Evolutionary conservation across 2,888 invertebrate species (phyloP), one percentile per base, ranked within the genome.

Genomic region (Caenorhabditis auriculariae): DNA sequence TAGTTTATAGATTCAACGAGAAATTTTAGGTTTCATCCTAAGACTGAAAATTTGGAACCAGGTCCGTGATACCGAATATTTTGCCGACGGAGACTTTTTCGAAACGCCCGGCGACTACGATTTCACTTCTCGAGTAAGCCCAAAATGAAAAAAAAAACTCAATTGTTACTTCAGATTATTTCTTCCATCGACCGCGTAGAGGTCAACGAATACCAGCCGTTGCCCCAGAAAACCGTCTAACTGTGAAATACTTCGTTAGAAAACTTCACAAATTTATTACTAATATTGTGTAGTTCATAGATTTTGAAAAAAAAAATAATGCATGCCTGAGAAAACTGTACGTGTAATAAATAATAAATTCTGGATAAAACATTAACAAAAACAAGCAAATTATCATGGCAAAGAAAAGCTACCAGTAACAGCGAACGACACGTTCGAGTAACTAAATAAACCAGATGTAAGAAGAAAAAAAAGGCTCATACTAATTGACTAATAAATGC

Each of bases 41-140:
- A 68, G 60, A 43, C 27, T 75, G 23, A 67, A 67, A 41, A 39
- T 76, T 43, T 72, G 72, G 69, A 68, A 69, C 54, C 75, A 75
- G 44, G 76, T 77, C 28, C 72, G 66, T 15, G 66, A 70, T 27
- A 59, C 66, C 28, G 75, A 75, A 44, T 64, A 63, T 42, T 78
- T 51, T 45, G 66, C 75, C 32, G 78, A 78, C 56, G 75, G 69
- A n/a, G 75, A 76, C 44, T 76, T 72, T 58, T 78, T 77, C 56
- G 72, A 77, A 37, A 75, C 75, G 19, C 76, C 78, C 15, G 69
- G 69, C 24, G 78, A 78, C 54, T 78, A 72, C 51, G 78, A 77
- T 44, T 78, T 78, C 67, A 77, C 75, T 37, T 74, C 77, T 21
- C 63, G 73, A 45, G 77, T 77, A 54, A 28, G 65, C 27, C 28